A percentile compares a stretch with the other conserved stretches of the same genome.
phyloP scores from a whole-genome alignment of 2,113 vertebrate species.

The Leptosomus discolor region DNA sequence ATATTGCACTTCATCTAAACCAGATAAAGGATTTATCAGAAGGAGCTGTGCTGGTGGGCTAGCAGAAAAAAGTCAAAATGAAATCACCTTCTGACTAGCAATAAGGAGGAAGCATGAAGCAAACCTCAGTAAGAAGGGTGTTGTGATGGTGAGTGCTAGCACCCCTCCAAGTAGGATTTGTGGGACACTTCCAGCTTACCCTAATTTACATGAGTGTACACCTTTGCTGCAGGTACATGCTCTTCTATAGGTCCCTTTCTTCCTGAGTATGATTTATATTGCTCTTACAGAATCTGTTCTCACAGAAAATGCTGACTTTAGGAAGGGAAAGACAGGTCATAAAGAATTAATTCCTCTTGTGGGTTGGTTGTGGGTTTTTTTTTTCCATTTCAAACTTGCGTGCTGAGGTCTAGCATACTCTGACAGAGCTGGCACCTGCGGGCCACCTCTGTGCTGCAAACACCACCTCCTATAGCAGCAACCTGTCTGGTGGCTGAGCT shows the following conservation, averaged over 20 bases:
- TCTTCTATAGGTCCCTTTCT: neutral
- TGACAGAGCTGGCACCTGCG: neutral
- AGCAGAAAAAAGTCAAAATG: neutral
- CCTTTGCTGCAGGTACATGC: neutral
- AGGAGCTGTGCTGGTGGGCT: neutral
- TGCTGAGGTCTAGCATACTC: neutral
- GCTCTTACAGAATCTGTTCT: neutral
- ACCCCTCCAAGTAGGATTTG: neutral
- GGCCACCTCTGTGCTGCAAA: neutral
- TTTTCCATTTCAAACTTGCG: neutral
- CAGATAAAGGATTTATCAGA: neutral
- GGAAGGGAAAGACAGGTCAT: neutral
- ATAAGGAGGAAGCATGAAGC: neutral
- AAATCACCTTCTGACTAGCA: neutral
- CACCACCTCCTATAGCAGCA: neutral
- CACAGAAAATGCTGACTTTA: neutral
- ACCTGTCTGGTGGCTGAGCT: neutral
- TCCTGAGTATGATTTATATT: neutral
- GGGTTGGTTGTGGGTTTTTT: rapidly evolving
- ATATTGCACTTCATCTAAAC: neutral
- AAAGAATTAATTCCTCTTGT: neutral
- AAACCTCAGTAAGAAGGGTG: neutral
- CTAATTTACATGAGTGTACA: too few relatives aligned
- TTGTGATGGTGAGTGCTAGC: neutral
- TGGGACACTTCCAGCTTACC: neutral